Conservation (phyloP, 2,888 invertebrate genomes). For the Gastracanthus pulcherrimus region DNA sequence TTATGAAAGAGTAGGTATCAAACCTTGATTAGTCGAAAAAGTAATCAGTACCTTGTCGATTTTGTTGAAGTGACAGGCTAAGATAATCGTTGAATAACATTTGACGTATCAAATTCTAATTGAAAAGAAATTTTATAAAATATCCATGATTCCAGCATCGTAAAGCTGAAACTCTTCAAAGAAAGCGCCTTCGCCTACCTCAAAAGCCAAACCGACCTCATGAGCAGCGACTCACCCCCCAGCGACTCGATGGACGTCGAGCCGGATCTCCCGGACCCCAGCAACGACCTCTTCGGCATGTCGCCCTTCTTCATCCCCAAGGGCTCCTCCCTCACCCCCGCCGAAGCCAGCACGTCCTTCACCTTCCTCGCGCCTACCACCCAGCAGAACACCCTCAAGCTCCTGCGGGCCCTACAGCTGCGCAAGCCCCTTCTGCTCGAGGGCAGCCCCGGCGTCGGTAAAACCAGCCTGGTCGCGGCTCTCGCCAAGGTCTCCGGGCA, state of each 20-base stretch:
- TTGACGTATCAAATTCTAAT: neutral
- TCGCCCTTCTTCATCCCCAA: constrained; percentile 86
- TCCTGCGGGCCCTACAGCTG: constrained; percentile 93
- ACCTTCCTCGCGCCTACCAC: constrained; percentile 89
- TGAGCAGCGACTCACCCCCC: constrained; percentile 49
- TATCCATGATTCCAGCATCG: constrained; percentile 67
- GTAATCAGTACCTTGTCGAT: neutral
- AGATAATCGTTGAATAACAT: neutral
- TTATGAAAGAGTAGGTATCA: too few species aligned
- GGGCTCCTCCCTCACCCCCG: constrained; percentile 72
- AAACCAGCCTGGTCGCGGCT: constrained; percentile 95
- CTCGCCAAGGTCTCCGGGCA: constrained; percentile 92
- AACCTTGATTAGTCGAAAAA: neutral
- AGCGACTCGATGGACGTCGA: constrained; percentile 46
- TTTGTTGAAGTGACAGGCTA: too few species aligned
- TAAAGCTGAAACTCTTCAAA: constrained; percentile 74
- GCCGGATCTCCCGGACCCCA: constrained; percentile 67
- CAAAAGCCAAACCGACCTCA: constrained; percentile 78
- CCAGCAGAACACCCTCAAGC: constrained; percentile 88
- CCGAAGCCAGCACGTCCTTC: constrained; percentile 77
- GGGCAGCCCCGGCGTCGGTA: constrained; percentile 98
- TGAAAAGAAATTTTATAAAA: neutral
- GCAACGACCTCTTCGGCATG: constrained; percentile 83
- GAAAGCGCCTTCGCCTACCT: constrained; percentile 81
- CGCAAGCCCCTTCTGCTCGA: constrained; percentile 96